Evolutionary conservation across 2,888 invertebrate genomes (phyloP), one percentile per base, ranked within the genome.

Genomic region (Mimumesa dahlbomi): DNA sequence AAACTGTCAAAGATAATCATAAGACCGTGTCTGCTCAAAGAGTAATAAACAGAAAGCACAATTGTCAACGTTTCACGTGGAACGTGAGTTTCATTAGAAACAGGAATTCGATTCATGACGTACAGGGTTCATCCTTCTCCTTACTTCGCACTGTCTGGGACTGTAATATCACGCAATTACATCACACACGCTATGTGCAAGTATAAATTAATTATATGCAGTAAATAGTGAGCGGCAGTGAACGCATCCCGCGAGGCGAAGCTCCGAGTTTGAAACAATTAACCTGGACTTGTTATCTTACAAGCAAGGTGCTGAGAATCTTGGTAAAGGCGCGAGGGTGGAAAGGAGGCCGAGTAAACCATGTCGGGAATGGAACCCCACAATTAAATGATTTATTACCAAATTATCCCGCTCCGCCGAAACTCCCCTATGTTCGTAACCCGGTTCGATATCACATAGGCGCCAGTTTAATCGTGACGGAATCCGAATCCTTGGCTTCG

Each of bases 201-300:
- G 68, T 75, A 76, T 83, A 83, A 84, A 82, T 83, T 79, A 83
- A 84, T 84, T 83, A 84, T 66, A 72, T 65, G 68, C 73, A 59
- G 74, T 79, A 82, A 83, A 83, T 82, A 77, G 72, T 52, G 74
- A 53, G 61, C 53, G 45, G 82, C 82, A 77, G 72, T 52, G 74
- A 53, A 58, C 53, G 45, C 49, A 61, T 65, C 69, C 72, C 75
- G 68, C 66, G 65, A 67, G 65, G 67, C 71, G 64, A 57, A 64
- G 70, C 72, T 72, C 69, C 58, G 84, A 85, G 75, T 85, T 85
- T 77, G 81, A 85, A 85, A 85, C 82, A 83, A 85, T 85, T 85
- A 85, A 82, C 81, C 77, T 58, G 77, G 75, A 71, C 79, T 81
- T 80, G 84, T 82, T 85, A 84, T 82, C 82, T 83, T 74, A 73